Evolutionary conservation across 2,888 invertebrate species (phyloP).

Genomic region (Polymixis lichenea): DNA sequence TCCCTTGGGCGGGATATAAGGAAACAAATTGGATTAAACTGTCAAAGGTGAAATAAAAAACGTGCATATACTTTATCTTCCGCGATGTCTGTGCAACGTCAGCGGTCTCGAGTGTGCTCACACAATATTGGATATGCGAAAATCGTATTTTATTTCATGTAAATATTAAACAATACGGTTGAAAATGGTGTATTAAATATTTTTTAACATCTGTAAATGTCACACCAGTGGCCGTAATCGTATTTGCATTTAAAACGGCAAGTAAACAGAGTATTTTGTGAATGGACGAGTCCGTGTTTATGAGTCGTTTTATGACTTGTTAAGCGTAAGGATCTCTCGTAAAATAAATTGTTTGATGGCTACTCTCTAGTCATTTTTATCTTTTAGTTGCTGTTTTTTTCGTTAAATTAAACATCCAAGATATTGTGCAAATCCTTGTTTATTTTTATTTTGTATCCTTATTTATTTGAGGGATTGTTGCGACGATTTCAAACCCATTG

Average conservation of each 20-base stretch:
- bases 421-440: constrained; percentile 30
- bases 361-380: constrained; percentile 72
- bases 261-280: constrained; percentile 87
- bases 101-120: constrained; percentile 68
- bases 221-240: constrained; percentile 79
- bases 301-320: constrained; percentile 88
- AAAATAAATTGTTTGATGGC: constrained; percentile 86
- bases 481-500: too few species aligned
- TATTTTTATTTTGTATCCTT: neutral
- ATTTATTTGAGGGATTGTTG: too few species aligned
- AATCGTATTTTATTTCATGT: constrained; percentile 57
- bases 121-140: constrained; percentile 62
- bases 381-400: constrained; percentile 68
- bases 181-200: constrained; percentile 68
- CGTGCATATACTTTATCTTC: constrained; percentile 82
- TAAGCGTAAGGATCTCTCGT: constrained; percentile 88
- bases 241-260: constrained; percentile 89
- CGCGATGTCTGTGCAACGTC: constrained; percentile 85
- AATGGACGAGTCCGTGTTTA: constrained; percentile 87
- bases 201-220: constrained; percentile 75
- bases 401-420: constrained; percentile 35
- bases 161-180: constrained; percentile 70
- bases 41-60: constrained; percentile 91
- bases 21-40: constrained; percentile 90
- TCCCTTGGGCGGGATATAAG: constrained; percentile 87